Percentiles rank a stretch among this genome's conserved stretches.
Conservation (phyloP, 2,888 invertebrate genomes). For the Entomobrya proxima region DNA sequence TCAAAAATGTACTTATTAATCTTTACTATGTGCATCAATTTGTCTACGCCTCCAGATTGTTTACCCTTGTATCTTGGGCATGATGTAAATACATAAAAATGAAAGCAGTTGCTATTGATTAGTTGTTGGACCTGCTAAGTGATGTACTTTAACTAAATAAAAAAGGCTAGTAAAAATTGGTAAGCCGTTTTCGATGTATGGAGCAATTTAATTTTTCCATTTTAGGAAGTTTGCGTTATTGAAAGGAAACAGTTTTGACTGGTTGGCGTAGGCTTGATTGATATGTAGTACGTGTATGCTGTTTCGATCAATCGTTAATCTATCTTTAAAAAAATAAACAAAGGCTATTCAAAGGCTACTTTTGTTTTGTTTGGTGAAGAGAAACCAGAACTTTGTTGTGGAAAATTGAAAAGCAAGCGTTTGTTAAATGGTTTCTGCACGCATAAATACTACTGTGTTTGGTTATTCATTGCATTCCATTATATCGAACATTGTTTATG, state of each 20-base stretch:
- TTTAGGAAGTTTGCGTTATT: conserved; percentile 37
- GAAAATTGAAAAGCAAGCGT: too few relatives aligned
- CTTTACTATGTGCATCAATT: too few relatives aligned
- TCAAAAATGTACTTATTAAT: too few relatives aligned
- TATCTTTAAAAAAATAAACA: background rate
- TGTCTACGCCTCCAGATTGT: background rate
- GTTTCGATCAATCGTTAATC: background rate
- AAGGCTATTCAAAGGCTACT: too few relatives aligned
- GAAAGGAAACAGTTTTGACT: conserved; percentile 38
- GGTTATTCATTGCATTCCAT: too few relatives aligned
- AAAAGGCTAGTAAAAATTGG: conserved; percentile 4
- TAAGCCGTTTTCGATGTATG: conserved; percentile 26
- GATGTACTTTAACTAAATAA: background rate
- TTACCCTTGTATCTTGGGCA: background rate
- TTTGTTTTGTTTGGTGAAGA: background rate
- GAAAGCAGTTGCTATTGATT: background rate
- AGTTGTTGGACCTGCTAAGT: background rate
- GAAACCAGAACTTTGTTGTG: too few relatives aligned
- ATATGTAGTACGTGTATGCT: conserved; percentile 17
- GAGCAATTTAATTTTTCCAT: conserved; percentile 53
- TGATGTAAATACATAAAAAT: background rate
- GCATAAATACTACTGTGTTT: too few relatives aligned
- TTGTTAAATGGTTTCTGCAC: too few relatives aligned
- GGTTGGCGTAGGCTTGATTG: conserved; percentile 53
- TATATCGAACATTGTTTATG: background rate